Conservation (phyloP, 2,888 invertebrate species). For the Protonemura montana region DNA sequence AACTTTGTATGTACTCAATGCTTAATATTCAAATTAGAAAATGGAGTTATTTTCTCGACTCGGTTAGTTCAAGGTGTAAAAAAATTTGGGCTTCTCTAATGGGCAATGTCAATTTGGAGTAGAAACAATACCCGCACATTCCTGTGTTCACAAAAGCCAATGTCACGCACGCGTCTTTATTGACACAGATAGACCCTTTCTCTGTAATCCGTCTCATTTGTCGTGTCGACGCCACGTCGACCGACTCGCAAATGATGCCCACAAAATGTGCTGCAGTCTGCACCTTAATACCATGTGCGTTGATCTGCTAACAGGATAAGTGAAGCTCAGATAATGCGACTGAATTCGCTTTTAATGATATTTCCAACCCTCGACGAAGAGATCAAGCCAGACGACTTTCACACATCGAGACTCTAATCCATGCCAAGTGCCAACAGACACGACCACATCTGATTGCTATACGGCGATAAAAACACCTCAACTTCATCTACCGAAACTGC, state of each 20-base stretch:
- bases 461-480: background rate
- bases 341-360: constrained; percentile 12
- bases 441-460: constrained; percentile 15
- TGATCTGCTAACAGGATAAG: constrained; percentile 7
- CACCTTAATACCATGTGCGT: background rate
- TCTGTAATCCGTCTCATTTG: background rate
- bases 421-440: background rate
- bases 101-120: too few species aligned
- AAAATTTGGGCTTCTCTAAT: too few species aligned
- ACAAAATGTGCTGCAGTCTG: background rate
- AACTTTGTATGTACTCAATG: too few species aligned
- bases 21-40: too few species aligned
- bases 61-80: too few species aligned
- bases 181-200: background rate
- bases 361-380: background rate
- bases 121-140: too few species aligned
- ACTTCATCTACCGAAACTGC: background rate
- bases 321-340: background rate
- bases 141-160: too few species aligned
- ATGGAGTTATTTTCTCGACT: too few species aligned
- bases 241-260: background rate
- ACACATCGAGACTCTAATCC: constrained; percentile 19
- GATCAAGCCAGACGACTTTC: background rate
- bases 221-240: background rate
- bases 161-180: background rate